phyloP scores from a whole-genome alignment of 2,113 vertebrate genomes.

The Prolemur simus region DNA sequence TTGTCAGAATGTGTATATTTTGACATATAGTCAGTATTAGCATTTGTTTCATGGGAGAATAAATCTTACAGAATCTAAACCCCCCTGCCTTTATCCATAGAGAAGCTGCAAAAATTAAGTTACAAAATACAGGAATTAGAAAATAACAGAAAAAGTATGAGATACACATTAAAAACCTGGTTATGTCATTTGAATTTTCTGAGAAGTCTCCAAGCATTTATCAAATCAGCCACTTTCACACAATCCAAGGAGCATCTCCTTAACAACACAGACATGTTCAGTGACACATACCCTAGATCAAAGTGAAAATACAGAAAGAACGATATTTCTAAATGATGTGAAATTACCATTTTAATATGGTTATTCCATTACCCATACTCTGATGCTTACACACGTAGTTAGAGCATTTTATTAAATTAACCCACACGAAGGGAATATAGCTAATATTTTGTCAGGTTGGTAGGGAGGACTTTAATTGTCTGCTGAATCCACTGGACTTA shows the following conservation, averaged over 20 bases:
- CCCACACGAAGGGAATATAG: not conserved
- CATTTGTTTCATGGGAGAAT: slow-evolving; percentile 34
- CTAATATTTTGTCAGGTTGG: not conserved
- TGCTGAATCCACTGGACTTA: not conserved
- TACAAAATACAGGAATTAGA: slow-evolving; percentile 49
- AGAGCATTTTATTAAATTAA: slow-evolving; percentile 27
- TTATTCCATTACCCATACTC: not conserved
- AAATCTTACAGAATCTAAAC: slow-evolving; percentile 13
- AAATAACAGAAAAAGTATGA: slow-evolving; percentile 45
- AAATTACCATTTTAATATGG: slow-evolving; percentile 39
- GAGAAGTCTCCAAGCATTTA: not conserved
- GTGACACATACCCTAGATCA: not conserved
- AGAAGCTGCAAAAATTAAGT: slow-evolving; percentile 33
- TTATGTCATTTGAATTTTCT: slow-evolving; percentile 43
- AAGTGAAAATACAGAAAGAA: not conserved
- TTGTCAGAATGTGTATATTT: not conserved
- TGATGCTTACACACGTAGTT: not conserved
- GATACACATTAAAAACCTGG: slow-evolving; percentile 8
- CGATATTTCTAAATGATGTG: not conserved
- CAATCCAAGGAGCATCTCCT: not conserved
- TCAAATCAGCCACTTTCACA: not conserved
- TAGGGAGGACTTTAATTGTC: not conserved
- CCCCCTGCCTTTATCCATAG: slow-evolving; percentile 1
- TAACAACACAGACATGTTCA: not conserved
- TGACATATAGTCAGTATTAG: not conserved